These are phyloP conservation scores for Geophilus truncorum DNA, from an alignment of 2,888 invertebrate species.

Conservation along the genomic window DNA sequence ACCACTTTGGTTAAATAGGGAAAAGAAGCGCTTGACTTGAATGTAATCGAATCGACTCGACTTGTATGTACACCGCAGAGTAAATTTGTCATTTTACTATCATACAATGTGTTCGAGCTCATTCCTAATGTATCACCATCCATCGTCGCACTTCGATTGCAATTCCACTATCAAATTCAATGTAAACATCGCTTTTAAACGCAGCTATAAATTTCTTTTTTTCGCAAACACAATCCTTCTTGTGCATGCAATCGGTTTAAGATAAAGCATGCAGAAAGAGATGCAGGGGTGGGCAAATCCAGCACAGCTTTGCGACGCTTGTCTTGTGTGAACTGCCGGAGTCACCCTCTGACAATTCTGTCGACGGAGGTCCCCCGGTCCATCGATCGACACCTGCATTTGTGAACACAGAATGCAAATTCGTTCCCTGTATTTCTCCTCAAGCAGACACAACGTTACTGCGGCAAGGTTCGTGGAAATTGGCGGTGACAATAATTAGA, in stretches of 20 bases:
- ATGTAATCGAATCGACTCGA: too few relatives aligned
- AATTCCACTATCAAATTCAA: not conserved
- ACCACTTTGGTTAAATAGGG: not conserved
- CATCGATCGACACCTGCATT: slow-evolving; percentile 25
- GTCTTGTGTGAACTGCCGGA: not conserved
- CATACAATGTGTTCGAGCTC: not conserved
- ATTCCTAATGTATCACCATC: not conserved
- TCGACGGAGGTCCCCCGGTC: not conserved
- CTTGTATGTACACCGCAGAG: not conserved
- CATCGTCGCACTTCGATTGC: not conserved
- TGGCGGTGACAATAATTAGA: not conserved
- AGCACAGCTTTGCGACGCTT: not conserved
- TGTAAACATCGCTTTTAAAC: not conserved
- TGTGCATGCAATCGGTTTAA: not conserved
- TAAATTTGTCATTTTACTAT: not conserved
- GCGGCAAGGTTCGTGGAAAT: not conserved
- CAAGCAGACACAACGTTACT: not conserved
- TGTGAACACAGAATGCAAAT: slow-evolving; percentile 19
- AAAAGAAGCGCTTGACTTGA: not conserved
- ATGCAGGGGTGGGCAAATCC: not conserved
- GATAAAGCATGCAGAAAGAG: not conserved
- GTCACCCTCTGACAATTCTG: not conserved
- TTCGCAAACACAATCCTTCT: not conserved
- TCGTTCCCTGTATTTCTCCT: not conserved
- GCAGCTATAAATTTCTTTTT: not conserved